phyloP scores from a whole-genome alignment of 2,888 invertebrate species.

The Nomada lathburiana region DNA sequence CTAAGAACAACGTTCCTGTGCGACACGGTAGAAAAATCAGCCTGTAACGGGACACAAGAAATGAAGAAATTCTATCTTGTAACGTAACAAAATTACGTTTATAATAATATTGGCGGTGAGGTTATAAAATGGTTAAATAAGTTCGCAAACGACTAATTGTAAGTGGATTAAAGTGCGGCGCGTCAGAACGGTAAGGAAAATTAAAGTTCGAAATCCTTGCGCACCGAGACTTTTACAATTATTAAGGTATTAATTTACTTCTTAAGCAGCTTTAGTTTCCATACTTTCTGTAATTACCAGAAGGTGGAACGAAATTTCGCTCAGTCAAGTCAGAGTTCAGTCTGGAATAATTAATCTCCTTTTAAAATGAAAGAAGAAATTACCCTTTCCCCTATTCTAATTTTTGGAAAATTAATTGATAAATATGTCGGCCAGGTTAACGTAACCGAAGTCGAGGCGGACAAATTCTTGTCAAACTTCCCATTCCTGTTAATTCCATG shows the following conservation, averaged over 20 bases:
- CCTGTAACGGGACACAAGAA: neutral
- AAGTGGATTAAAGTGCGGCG: slow-evolving; percentile 56
- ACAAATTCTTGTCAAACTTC: too few species aligned
- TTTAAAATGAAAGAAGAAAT: too few species aligned
- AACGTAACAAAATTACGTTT: neutral
- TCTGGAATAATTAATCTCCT: neutral
- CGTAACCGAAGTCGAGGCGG: too few species aligned
- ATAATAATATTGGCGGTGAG: slow-evolving; percentile 51
- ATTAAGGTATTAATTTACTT: slow-evolving; percentile 66
- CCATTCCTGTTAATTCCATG: too few species aligned
- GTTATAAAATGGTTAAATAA: slow-evolving; percentile 60
- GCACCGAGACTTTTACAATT: slow-evolving; percentile 48
- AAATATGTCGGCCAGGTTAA: too few species aligned
- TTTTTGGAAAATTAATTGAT: too few species aligned
- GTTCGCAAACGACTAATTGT: slow-evolving; percentile 48
- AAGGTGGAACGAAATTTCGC: slow-evolving; percentile 23
- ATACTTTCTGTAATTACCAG: slow-evolving; percentile 22
- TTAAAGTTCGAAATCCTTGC: slow-evolving; percentile 36
- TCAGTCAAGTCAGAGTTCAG: neutral
- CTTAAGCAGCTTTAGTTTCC: slow-evolving; percentile 50
- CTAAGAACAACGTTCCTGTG: too few species aligned
- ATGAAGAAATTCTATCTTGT: too few species aligned
- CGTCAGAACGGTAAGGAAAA: slow-evolving; percentile 29
- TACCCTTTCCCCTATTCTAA: too few species aligned
- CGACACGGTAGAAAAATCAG: neutral